Conservation (phyloP, 2,888 invertebrate genomes). For the Campoplex capitator region DNA sequence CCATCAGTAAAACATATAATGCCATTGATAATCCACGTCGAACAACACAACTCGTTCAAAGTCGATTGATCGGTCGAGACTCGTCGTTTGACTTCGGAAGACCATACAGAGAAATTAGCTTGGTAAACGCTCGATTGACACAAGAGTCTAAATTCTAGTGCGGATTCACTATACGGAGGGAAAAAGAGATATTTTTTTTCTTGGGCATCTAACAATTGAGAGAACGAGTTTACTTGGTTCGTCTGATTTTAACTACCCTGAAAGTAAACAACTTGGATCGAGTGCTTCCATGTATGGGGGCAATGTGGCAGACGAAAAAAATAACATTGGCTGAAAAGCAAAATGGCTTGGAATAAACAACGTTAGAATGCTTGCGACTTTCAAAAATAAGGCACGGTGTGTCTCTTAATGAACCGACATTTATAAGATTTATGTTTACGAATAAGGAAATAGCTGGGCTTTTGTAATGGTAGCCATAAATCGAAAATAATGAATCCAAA, state of each 20-base stretch:
- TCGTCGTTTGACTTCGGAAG: neutral
- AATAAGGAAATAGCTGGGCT: neutral
- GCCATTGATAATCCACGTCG: too few species aligned
- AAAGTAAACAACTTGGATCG: neutral
- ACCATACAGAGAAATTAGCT: neutral
- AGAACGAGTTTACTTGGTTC: neutral
- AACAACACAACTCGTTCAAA: neutral
- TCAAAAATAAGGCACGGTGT: neutral
- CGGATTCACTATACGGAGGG: neutral
- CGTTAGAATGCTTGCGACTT: neutral
- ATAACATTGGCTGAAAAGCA: neutral
- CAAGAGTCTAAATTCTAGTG: neutral
- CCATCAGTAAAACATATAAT: neutral
- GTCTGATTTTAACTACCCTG: neutral
- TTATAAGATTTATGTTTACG: neutral
- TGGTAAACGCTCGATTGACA: neutral
- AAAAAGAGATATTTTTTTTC: too few species aligned
- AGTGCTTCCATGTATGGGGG: neutral
- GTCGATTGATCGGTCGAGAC: neutral
- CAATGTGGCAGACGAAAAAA: neutral
- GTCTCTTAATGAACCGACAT: neutral
- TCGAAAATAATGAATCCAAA: slow-evolving; percentile 1
- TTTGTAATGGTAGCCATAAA: slow-evolving; percentile 7
- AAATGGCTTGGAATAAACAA: neutral
- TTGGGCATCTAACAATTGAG: neutral